A percentile compares a stretch with the other conserved stretches of the same genome.
These are phyloP conservation scores for Squalus acanthias DNA, from an alignment of 2,797 vertebrate species.

Conservation along the genomic window DNA sequence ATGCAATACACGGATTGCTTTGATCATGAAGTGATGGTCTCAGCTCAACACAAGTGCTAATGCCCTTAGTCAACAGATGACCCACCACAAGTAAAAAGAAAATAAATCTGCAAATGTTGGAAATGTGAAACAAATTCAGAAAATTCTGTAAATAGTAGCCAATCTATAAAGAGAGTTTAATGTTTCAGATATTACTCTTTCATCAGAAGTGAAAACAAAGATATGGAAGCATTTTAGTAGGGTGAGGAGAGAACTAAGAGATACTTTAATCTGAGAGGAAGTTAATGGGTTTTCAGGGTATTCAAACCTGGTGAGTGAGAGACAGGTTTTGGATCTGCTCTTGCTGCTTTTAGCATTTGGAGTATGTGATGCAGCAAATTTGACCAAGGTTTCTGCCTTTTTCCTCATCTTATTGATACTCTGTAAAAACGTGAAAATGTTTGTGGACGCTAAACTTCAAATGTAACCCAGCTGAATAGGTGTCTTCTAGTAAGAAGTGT, in stretches of 20 bases:
- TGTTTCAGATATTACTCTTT: background rate
- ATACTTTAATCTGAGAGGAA: background rate
- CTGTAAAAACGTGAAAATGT: background rate
- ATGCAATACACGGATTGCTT: background rate
- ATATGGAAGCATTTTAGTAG: background rate
- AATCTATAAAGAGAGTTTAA: background rate
- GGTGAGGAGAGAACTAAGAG: background rate
- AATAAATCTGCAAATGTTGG: background rate
- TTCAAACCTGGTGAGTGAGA: background rate
- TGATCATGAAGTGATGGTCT: background rate
- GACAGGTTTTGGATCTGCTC: background rate
- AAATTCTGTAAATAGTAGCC: background rate
- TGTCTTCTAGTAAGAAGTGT: background rate
- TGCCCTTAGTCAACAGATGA: background rate
- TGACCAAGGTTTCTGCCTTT: background rate
- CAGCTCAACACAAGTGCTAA: background rate
- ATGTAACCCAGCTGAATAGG: background rate
- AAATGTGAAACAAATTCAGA: background rate
- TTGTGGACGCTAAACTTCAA: background rate
- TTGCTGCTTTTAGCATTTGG: background rate
- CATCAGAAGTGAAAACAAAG: background rate
- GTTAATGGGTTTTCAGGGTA: background rate
- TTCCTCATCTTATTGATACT: background rate
- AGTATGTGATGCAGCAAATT: background rate
- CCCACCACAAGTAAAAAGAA: background rate